Conservation (phyloP, 2,113 vertebrate species). For the Carollia perspicillata region DNA sequence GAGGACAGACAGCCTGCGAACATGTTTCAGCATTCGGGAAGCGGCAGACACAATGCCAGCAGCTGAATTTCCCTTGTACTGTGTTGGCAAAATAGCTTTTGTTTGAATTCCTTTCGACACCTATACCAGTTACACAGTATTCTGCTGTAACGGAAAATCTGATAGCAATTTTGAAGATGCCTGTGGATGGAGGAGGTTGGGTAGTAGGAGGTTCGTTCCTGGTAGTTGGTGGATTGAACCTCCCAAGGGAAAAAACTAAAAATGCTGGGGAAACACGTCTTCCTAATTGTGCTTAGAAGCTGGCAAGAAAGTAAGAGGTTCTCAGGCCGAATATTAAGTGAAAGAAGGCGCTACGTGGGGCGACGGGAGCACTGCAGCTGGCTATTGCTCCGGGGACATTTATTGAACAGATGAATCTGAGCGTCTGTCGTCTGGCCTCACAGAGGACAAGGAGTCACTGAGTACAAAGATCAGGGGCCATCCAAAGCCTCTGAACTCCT, state of each 20-base stretch:
- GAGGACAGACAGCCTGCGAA: constrained; percentile 60
- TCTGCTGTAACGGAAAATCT: not conserved
- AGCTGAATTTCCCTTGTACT: constrained; percentile 30
- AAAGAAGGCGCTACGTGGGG: not conserved
- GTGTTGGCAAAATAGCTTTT: constrained; percentile 58
- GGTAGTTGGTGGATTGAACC: not conserved
- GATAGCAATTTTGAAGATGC: not conserved
- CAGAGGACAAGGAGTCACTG: not conserved
- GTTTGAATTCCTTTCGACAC: not conserved
- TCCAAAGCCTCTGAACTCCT: not conserved
- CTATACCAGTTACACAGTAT: not conserved
- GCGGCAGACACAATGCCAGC: constrained; percentile 48
- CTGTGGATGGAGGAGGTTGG: not conserved
- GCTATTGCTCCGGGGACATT: not conserved
- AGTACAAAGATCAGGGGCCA: not conserved
- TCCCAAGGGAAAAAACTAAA: not conserved
- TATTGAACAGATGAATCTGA: not conserved
- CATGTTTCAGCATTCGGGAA: constrained; percentile 49
- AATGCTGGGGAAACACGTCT: not conserved
- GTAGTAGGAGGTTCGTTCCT: not conserved
- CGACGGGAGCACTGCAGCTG: not conserved
- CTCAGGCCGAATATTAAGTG: not conserved
- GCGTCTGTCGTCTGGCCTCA: not conserved
- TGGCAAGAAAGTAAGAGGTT: constrained; percentile 20
- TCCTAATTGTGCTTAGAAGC: not conserved